These are phyloP conservation scores for Stegodyphus dumicola DNA, from an alignment of 1,140 invertebrate genomes.

Conservation along the genomic window DNA sequence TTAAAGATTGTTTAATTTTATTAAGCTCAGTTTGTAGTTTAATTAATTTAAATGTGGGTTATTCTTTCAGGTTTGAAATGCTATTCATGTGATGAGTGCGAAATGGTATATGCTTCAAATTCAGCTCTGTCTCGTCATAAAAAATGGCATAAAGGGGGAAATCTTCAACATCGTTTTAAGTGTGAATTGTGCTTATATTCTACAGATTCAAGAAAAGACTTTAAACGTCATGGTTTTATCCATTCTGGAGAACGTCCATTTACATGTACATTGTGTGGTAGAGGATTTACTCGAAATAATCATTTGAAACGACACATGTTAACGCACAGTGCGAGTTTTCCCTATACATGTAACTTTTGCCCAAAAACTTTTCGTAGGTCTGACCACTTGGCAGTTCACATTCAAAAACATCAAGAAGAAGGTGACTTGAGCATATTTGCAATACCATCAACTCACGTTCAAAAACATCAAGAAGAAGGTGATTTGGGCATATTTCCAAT, in stretches of 20 bases:
- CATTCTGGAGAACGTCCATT: constrained; percentile 51
- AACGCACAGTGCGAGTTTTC: constrained; percentile 30
- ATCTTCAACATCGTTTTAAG: constrained; percentile 38
- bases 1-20: too few relatives aligned
- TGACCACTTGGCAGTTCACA: constrained; percentile 33
- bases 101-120: constrained; percentile 57
- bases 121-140: constrained; percentile 51
- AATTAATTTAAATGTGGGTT: not conserved
- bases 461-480: constrained; percentile 41
- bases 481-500: constrained; percentile 22
- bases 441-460: constrained; percentile 35
- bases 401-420: constrained; percentile 49
- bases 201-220: constrained; percentile 44
- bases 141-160: constrained; percentile 53
- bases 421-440: constrained; percentile 19
- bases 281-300: constrained; percentile 53
- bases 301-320: constrained; percentile 49
- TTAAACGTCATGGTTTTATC: constrained; percentile 44
- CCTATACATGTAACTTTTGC: constrained; percentile 26
- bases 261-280: constrained; percentile 42
- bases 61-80: constrained; percentile 20
- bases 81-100: constrained; percentile 48
- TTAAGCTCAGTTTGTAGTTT: too few relatives aligned
- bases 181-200: constrained; percentile 50
- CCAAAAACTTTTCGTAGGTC: constrained; percentile 40